Conservation (phyloP, 2,888 invertebrate genomes). For the Acleris literana region DNA sequence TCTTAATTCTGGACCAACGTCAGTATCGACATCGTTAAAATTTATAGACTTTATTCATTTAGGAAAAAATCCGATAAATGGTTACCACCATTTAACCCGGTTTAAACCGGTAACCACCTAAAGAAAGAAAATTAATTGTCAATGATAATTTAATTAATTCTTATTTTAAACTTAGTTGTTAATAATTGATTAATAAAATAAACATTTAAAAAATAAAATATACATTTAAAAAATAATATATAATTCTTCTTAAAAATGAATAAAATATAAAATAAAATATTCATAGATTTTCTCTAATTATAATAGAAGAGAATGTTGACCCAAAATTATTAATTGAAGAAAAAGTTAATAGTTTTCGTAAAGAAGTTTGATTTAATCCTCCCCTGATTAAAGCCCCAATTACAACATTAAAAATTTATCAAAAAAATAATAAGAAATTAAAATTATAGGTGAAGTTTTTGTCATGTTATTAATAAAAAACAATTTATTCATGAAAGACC, state of each 20-base stretch:
- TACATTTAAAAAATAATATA: conserved; percentile 74
- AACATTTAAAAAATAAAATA: conserved; percentile 76
- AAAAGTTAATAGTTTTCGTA: conserved; percentile 84
- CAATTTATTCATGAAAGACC: conserved; percentile 82
- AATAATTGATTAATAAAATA: conserved; percentile 80
- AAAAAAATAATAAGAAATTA: conserved; percentile 76
- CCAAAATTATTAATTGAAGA: conserved; percentile 86
- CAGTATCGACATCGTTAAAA: no score
- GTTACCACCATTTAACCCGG: no score
- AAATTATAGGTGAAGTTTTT: conserved; percentile 86
- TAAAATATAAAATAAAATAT: conserved; percentile 74
- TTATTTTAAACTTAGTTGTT: conserved; percentile 62
- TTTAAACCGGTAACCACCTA: conserved; percentile 85
- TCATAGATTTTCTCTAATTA: conserved; percentile 75
- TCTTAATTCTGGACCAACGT: no score
- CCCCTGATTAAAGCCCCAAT: conserved; percentile 79
- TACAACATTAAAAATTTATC: conserved; percentile 70
- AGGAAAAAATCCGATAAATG: conserved; percentile 85
- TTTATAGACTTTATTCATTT: no score
- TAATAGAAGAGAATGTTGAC: conserved; percentile 78
- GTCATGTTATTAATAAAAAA: conserved; percentile 84
- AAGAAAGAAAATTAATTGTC: conserved; percentile 80
- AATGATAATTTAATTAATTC: conserved; percentile 78
- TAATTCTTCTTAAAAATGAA: conserved; percentile 68
- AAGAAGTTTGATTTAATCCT: conserved; percentile 80